Evolutionary conservation across 2,113 vertebrate species (phyloP).

Genomic region (Gallinago media): DNA sequence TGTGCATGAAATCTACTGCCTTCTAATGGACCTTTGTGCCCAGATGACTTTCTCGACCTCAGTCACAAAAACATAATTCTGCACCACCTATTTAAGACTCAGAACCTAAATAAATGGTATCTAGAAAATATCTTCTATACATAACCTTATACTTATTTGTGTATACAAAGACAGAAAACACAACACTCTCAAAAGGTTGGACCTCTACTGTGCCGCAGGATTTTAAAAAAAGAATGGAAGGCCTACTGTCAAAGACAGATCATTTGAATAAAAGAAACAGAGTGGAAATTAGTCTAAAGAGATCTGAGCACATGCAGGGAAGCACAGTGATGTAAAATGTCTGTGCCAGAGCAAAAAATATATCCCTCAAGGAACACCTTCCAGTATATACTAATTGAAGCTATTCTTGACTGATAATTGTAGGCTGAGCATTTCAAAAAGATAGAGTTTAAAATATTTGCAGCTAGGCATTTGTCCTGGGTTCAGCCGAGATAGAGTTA

Average conservation of each 20-base stretch:
- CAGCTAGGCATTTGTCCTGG: background rate
- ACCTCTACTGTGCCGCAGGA: background rate
- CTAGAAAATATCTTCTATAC: background rate
- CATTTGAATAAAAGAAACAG: background rate
- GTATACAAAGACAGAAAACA: background rate
- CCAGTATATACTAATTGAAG: background rate
- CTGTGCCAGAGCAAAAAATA: background rate
- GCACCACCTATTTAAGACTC: background rate
- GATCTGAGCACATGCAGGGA: background rate
- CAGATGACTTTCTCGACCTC: background rate
- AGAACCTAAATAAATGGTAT: background rate
- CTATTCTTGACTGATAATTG: background rate
- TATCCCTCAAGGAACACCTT: background rate
- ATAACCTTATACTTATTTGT: background rate
- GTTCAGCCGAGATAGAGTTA: background rate
- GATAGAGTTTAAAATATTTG: background rate
- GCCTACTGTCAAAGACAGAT: background rate
- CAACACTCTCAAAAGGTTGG: background rate
- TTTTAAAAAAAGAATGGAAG: background rate
- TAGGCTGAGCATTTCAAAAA: background rate
- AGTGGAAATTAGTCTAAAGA: background rate
- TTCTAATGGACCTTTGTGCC: background rate
- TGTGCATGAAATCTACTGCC: background rate
- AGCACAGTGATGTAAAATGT: background rate
- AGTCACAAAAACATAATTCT: background rate